Evolutionary conservation across 2,113 vertebrate species (phyloP), one percentile per base, ranked within the genome.

Genomic region (Seriola quinqueradiata): DNA sequence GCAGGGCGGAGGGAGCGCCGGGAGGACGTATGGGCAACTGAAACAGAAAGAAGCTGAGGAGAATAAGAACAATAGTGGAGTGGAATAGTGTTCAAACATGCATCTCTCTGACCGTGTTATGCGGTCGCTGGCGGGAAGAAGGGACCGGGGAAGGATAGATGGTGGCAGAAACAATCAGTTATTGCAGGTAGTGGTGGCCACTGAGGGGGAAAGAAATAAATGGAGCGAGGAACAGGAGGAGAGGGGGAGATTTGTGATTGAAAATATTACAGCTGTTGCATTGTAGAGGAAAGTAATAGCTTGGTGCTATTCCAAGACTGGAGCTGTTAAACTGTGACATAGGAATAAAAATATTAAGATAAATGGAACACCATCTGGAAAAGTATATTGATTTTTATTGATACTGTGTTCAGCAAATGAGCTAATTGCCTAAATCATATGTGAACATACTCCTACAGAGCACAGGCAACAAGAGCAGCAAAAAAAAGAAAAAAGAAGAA

Each of bases 201-300:
- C 34, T 32, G 70, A 79, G 71, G 74, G 75, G 70, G 61, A 66
- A 84, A 59, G 28, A 74, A 81, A 83, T 58, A 83, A 85, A 85
- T 81, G 44, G 70, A 75, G 77, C 58, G 54, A 72, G 59, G 34
- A 77, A 75, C 21, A 70, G 23, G 75, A 68, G 66, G 65, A 48
- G 38, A 65, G 66, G 54, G 66, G 66, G 44, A 71, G 70, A 73
- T 66, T 77, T 88, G 76, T 59, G 82, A 85, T 57, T 75, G 65
- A 84, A 79, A 79, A 88, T 81, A 80, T 83, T 78, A 65, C 61
- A 74, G 75, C 71, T 85, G 68, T 71, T 77, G 52, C 63, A 75
- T 36, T 48, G 52, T 44, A 28, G 42, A 78, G 28, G 23, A 77
- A 66, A 63, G 38, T 58, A 82, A 76, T 50, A 66, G 72, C 75